Conservation (phyloP, 1,140 invertebrate species). For the Drosophila azteca region DNA sequence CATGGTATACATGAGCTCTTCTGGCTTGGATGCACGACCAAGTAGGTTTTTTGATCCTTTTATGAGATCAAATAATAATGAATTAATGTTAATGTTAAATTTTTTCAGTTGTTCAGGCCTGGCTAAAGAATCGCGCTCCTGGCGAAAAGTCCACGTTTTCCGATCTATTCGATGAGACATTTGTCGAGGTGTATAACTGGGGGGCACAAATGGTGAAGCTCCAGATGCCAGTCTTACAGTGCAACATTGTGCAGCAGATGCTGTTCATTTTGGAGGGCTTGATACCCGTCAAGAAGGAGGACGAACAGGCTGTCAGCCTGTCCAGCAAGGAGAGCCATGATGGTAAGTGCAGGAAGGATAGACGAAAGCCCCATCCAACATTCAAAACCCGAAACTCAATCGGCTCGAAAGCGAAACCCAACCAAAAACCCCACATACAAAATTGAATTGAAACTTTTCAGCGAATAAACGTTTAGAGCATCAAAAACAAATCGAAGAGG, state of each 20-base stretch:
- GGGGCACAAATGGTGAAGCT: constrained; percentile 92
- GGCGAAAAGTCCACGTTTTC: constrained; percentile 91
- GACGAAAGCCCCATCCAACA: neutral
- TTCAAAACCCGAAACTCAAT: constrained; percentile 4
- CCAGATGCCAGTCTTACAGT: constrained; percentile 95
- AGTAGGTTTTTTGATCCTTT: constrained; percentile 79
- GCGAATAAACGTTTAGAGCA: constrained; percentile 67
- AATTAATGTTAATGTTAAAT: neutral
- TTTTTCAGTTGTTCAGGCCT: constrained; percentile 87
- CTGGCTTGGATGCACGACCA: constrained; percentile 95
- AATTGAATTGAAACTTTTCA: constrained; percentile 66
- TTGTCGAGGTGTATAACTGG: constrained; percentile 91
- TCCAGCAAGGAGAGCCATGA: constrained; percentile 82
- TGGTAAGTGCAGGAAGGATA: constrained; percentile 53
- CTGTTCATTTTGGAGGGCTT: constrained; percentile 93
- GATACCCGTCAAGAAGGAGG: constrained; percentile 88
- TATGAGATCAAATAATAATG: no score
- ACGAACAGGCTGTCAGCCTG: constrained; percentile 84
- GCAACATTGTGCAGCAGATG: constrained; percentile 94
- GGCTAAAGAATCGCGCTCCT: constrained; percentile 91
- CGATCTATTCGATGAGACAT: constrained; percentile 91
- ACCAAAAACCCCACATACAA: constrained; percentile 81
- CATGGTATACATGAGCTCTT: constrained; percentile 99
- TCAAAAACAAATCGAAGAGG: constrained; percentile 71
- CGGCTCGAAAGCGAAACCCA: constrained; percentile 85